phyloP scores from a whole-genome alignment of 1,140 invertebrate species.

The Drosophila neocordata region DNA sequence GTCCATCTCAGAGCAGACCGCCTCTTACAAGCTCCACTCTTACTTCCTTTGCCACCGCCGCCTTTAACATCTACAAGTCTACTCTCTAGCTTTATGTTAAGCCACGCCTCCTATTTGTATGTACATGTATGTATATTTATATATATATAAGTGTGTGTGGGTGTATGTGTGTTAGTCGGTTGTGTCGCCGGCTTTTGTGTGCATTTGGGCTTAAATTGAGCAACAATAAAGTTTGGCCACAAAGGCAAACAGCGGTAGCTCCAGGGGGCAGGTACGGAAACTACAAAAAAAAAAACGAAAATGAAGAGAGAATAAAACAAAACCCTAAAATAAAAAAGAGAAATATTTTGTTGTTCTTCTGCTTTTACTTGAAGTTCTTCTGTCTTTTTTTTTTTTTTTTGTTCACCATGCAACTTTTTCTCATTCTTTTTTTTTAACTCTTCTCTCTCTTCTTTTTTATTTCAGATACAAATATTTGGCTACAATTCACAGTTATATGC shows the following conservation, averaged over 20 bases:
- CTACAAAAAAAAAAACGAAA: not conserved
- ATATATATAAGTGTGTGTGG: not conserved
- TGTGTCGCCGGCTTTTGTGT: slow-evolving; percentile 47
- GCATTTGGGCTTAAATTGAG: slow-evolving; percentile 70
- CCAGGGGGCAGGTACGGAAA: not conserved
- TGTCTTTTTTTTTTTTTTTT: slow-evolving; percentile 2
- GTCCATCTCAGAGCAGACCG: not conserved
- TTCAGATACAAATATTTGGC: slow-evolving; percentile 95
- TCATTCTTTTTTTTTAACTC: slow-evolving; percentile 15
- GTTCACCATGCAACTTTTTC: not conserved
- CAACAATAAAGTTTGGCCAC: slow-evolving; percentile 68
- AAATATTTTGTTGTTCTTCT: not conserved
- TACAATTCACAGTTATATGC: slow-evolving; percentile 97
- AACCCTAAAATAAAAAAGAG: not conserved
- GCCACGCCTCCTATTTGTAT: slow-evolving; percentile 18
- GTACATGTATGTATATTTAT: not conserved
- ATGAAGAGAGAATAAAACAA: slow-evolving; percentile 26
- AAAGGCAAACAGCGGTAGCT: slow-evolving; percentile 30
- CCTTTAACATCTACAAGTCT: no score
- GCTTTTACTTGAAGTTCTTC: not conserved
- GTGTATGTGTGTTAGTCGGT: slow-evolving; percentile 1
- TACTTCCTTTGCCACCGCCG: no score
- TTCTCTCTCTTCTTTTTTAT: slow-evolving; percentile 83
- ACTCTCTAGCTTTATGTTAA: not conserved
- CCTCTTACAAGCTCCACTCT: not conserved